phyloP scores from a whole-genome alignment of 2,113 vertebrate genomes.

The Mungos mungo region DNA sequence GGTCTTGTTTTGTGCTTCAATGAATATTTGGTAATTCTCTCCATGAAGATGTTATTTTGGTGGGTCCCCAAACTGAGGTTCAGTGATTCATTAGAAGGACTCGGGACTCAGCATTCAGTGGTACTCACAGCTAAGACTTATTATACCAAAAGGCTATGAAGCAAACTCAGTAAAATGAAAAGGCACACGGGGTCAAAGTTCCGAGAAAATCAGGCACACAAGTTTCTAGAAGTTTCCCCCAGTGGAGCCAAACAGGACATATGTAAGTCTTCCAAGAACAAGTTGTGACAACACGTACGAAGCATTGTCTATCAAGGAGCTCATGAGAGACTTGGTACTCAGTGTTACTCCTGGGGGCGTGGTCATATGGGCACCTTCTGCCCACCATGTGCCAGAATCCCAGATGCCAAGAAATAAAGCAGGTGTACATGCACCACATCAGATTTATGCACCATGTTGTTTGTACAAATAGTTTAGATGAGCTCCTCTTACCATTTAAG shows the following conservation, averaged over 20 bases:
- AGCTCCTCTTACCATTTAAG: not conserved
- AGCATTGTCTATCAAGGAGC: not conserved
- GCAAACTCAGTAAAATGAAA: not conserved
- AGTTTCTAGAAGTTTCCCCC: not conserved
- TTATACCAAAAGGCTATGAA: not conserved
- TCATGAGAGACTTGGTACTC: not conserved
- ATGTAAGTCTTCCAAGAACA: not conserved
- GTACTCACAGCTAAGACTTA: not conserved
- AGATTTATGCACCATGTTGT: not conserved
- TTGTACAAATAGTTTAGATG: not conserved
- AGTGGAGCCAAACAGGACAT: not conserved
- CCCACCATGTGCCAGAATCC: not conserved
- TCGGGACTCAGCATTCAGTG: not conserved
- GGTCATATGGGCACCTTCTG: not conserved
- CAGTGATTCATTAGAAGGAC: not conserved
- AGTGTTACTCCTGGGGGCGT: not conserved
- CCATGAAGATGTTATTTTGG: not conserved
- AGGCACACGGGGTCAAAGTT: not conserved
- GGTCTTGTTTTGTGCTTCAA: not conserved
- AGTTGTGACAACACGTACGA: not conserved
- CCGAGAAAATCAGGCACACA: not conserved
- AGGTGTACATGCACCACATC: not conserved
- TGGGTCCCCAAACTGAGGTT: not conserved
- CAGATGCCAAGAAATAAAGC: not conserved
- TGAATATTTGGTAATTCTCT: not conserved